Evolutionary conservation across 2,797 vertebrate species (phyloP).

Genomic region (Phataginus tetradactyla): DNA sequence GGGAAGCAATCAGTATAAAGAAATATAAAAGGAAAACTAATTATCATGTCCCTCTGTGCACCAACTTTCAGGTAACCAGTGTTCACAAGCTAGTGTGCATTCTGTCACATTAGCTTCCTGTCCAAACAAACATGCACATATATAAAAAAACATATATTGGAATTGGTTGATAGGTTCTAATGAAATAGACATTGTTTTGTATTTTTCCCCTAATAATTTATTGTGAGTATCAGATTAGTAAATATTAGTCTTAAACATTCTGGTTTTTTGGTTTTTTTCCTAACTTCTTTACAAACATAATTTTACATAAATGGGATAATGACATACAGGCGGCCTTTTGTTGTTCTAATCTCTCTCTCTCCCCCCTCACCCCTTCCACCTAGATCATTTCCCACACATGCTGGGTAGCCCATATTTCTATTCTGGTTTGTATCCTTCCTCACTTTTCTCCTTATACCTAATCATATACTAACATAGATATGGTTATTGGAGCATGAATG

Average conservation of each 20-base stretch:
- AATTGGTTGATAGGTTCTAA: not conserved
- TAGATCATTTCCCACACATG: not conserved
- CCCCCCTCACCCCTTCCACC: not conserved
- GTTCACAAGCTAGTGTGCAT: not conserved
- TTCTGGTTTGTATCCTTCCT: not conserved
- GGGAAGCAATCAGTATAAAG: not conserved
- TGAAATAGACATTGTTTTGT: slow-evolving; percentile 27
- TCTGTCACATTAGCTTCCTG: not conserved
- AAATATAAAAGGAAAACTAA: not conserved
- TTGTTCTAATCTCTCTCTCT: not conserved
- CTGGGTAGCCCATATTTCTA: not conserved
- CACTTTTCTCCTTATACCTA: not conserved
- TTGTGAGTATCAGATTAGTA: not conserved
- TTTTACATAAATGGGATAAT: not conserved
- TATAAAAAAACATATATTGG: not conserved
- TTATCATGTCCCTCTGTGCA: not conserved
- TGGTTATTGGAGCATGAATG: not conserved
- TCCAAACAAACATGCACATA: not conserved
- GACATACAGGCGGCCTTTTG: not conserved
- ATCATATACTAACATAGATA: not conserved
- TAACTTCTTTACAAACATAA: not conserved
- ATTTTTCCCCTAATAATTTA: not conserved
- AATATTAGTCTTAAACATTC: not conserved
- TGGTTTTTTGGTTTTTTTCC: not conserved
- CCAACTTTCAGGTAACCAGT: not conserved